Conservation (phyloP, 2,888 invertebrate genomes). For the Arctia plantaginis region DNA sequence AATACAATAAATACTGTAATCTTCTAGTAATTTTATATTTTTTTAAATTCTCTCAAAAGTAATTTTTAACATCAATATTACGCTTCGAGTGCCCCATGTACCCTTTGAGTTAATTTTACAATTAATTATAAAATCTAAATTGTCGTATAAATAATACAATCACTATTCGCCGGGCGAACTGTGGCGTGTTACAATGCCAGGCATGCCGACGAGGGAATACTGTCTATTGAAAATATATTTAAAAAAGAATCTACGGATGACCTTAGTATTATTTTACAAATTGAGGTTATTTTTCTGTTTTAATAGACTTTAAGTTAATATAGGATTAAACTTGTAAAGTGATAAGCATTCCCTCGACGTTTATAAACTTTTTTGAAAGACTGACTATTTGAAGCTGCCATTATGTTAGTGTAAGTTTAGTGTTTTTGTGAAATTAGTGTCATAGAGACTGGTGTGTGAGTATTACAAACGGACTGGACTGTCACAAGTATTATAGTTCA, state of each 20-base stretch:
- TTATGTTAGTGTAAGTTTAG: background rate
- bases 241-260: background rate
- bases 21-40: slow-evolving; percentile 3
- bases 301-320: slow-evolving; percentile 7
- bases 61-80: slow-evolving; percentile 17
- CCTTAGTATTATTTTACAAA: background rate
- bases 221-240: slow-evolving; percentile 9
- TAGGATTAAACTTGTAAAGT: slow-evolving; percentile 17
- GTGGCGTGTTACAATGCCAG: slow-evolving; percentile 35
- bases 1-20: background rate
- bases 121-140: slow-evolving; percentile 60
- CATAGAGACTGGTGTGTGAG: background rate
- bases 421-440: slow-evolving; percentile 5
- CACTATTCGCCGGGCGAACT: slow-evolving; percentile 32
- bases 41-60: slow-evolving; percentile 13
- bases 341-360: slow-evolving; percentile 24
- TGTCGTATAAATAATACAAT: slow-evolving; percentile 48
- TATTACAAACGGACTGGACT: background rate
- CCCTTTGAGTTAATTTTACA: slow-evolving; percentile 56
- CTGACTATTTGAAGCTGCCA: slow-evolving; percentile 49
- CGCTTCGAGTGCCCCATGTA: slow-evolving; percentile 49
- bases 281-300: background rate
- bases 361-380: slow-evolving; percentile 47
- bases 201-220: slow-evolving; percentile 21
- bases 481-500: background rate